Conservation (phyloP, 2,797 vertebrate species). For the Ficedula albicollis region DNA sequence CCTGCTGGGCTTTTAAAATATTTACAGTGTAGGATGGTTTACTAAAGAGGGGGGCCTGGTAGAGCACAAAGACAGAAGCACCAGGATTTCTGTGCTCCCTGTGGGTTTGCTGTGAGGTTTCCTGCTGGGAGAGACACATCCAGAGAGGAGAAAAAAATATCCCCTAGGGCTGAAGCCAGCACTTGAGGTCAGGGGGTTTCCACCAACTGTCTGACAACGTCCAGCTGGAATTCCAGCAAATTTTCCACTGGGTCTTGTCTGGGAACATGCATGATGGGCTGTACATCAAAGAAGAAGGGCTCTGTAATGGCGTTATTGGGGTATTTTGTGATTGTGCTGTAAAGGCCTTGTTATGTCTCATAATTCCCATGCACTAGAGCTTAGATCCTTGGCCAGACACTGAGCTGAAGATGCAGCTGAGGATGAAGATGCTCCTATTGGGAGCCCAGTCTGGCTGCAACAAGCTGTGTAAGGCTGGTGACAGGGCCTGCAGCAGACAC, state of each 20-base stretch:
- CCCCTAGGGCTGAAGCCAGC: neutral
- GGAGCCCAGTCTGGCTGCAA: neutral
- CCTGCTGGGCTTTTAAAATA: constrained; percentile 57
- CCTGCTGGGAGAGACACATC: neutral
- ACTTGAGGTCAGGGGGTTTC: constrained; percentile 55
- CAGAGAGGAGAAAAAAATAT: neutral
- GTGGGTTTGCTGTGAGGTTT: constrained; percentile 18
- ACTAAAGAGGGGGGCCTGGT: constrained; percentile 19
- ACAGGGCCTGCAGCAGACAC: neutral
- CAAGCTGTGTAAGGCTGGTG: neutral
- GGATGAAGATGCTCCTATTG: neutral
- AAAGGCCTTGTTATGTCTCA: neutral
- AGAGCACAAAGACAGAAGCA: neutral
- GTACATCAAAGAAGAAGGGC: neutral
- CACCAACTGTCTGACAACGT: constrained; percentile 38
- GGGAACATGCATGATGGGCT: neutral
- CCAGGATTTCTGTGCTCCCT: constrained; percentile 21
- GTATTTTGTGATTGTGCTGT: neutral
- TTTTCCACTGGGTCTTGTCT: constrained; percentile 41
- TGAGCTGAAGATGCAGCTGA: neutral
- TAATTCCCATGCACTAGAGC: neutral
- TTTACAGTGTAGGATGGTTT: constrained; percentile 50
- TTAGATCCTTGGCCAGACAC: neutral
- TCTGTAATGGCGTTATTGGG: neutral
- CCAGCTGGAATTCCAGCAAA: constrained; percentile 49